These are phyloP conservation scores for Lepidocyrtoides sp. DNA, from an alignment of 2,888 invertebrate genomes.

Conservation along the genomic window DNA sequence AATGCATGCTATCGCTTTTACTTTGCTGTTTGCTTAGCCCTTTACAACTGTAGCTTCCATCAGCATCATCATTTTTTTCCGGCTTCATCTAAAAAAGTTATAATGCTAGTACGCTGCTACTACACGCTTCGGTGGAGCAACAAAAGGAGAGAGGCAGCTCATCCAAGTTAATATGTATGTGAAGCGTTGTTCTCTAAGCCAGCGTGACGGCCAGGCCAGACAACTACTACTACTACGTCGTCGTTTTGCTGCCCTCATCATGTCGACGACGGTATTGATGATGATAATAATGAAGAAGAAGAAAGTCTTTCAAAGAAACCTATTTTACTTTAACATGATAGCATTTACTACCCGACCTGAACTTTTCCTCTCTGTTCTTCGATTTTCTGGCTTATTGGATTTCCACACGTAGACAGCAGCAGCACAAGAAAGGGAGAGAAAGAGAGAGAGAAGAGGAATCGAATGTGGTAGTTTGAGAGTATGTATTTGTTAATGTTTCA, in stretches of 20 bases:
- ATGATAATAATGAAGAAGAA: constrained; percentile 5
- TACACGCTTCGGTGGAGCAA: constrained; percentile 45
- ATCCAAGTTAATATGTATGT: constrained; percentile 55
- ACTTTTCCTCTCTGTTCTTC: constrained; percentile 46
- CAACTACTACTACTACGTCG: no score
- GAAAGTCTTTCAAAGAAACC: constrained; percentile 28
- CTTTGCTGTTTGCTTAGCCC: not conserved
- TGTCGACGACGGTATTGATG: not conserved
- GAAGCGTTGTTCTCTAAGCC: constrained; percentile 20
- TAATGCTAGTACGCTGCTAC: not conserved
- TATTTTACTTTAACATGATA: constrained; percentile 8
- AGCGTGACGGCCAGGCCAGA: constrained; percentile 44
- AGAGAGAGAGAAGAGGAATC: no score
- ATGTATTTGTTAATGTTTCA: constrained; percentile 65
- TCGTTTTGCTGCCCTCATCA: constrained; percentile 12
- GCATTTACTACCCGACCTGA: not conserved
- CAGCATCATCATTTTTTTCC: not conserved
- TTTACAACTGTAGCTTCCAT: not conserved
- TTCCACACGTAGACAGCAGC: constrained; percentile 3
- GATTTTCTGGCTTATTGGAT: constrained; percentile 56
- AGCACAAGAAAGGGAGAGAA: not conserved
- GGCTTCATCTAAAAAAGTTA: constrained; percentile 30
- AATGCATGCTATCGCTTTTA: not conserved
- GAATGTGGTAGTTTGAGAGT: not conserved
- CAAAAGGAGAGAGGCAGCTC: constrained; percentile 10